A percentile compares a stretch with the other conserved stretches of the same genome.
Conservation (phyloP, 2,113 vertebrate genomes). For the Chascanopsetta lugubris region DNA sequence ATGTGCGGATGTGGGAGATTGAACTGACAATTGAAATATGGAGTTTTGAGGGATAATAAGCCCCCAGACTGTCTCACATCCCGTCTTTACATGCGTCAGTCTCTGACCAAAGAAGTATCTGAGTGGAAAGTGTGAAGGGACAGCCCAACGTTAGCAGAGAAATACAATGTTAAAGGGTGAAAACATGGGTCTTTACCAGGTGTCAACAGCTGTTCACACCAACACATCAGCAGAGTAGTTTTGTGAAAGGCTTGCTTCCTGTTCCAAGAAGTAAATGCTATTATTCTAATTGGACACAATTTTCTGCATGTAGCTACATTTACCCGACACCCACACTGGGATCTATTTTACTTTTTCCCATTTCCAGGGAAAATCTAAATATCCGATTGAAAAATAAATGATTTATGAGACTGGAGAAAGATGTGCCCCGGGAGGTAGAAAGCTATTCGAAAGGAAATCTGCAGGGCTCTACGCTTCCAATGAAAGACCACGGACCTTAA, state of each 20-base stretch:
- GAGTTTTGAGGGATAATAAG: background rate
- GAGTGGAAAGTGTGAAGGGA: background rate
- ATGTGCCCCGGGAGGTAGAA: constrained; percentile 14
- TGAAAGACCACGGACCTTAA: constrained; percentile 24
- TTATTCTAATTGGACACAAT: background rate
- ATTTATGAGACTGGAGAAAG: constrained; percentile 31
- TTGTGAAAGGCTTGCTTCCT: background rate
- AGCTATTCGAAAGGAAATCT: constrained; percentile 35
- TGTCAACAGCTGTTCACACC: background rate
- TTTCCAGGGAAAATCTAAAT: constrained; percentile 7
- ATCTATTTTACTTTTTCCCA: constrained; percentile 8
- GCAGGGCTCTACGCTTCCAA: background rate
- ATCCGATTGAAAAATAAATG: constrained; percentile 8
- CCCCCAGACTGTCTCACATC: background rate
- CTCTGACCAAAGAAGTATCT: background rate
- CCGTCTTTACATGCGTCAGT: background rate
- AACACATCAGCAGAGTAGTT: background rate
- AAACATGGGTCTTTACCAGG: background rate
- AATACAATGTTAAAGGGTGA: background rate
- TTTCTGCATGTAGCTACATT: background rate
- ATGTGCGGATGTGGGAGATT: background rate
- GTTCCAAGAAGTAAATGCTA: background rate
- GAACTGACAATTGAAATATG: background rate
- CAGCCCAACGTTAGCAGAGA: background rate
- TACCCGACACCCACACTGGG: background rate